Evolutionary conservation across 2,888 invertebrate species (phyloP), one percentile per base, ranked within the genome.

Genomic region (Itoplectis maculator): DNA sequence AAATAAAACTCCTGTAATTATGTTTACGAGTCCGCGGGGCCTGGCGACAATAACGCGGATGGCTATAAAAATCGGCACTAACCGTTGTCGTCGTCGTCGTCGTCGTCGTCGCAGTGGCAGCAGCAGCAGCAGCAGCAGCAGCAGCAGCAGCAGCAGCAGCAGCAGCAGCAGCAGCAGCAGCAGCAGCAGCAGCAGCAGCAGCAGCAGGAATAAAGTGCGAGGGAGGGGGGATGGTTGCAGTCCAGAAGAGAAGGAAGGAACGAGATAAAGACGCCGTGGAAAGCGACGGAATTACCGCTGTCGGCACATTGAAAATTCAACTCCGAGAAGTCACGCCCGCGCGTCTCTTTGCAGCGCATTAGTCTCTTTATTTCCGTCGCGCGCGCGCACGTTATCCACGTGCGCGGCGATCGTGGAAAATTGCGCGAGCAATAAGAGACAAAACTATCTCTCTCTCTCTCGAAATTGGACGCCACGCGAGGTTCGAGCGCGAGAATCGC

Each of bases 21-120:
- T 87, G 85, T 90, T 91, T 89, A 89, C 87, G 89, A 89, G 88
- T 84, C 68, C 59, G 70, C 80, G 84, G 80, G 80, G 82, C 84
- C 84, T 47, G 65, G 88, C 85, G 88, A 89, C 89, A 89, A 88
- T 89, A 89, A 90, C 86, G 45, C 70, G 84, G 85, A 84, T 78
- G 86, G 75, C 54, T 65, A 76, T 84, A 80, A 85, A 84, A 85
- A 85, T 86, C 81, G 83, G 81, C 59, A 79, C 76, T 42, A 42
- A 49, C 59, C 63, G 63, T 23, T 51, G 65, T 45, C 69, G 65
- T 35, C 35, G 66, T 42, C 42, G 59, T 18, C 66, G 59, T 35
- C 37, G 56, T 51, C 59, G 65, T 23, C 23, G 54, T 69, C 63
- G 51, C 40, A 29, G 59, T 61, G 66, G 18, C 51, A 74, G 47